These are phyloP conservation scores for Corvus hawaiiensis DNA, from an alignment of 2,113 vertebrate genomes.

Conservation along the genomic window DNA sequence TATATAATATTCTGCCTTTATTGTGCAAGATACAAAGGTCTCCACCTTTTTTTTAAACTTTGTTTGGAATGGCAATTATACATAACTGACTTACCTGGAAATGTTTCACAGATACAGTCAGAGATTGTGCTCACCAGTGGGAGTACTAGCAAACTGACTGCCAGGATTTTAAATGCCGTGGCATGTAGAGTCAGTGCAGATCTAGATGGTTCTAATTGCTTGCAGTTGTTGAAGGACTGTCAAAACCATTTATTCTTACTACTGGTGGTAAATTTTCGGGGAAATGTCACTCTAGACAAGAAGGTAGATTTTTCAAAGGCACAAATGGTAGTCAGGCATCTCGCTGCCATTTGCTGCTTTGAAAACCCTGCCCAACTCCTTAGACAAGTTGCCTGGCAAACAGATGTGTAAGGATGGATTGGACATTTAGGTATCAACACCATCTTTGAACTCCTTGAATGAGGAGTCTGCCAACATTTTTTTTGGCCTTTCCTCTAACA, in stretches of 20 bases:
- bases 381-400: slow-evolving; percentile 19
- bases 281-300: neutral
- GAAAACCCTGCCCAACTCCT: slow-evolving; percentile 3
- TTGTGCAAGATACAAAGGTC: neutral
- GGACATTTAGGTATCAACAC: slow-evolving; percentile 50
- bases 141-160: slow-evolving; percentile 26
- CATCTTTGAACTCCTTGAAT: slow-evolving; percentile 67
- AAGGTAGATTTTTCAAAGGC: slow-evolving; percentile 44
- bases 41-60: neutral
- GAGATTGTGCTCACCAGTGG: slow-evolving; percentile 20
- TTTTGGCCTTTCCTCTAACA: slow-evolving; percentile 50
- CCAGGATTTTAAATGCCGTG: neutral
- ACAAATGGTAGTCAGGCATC: slow-evolving; percentile 20
- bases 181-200: neutral
- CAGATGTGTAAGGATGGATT: slow-evolving; percentile 37
- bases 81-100: slow-evolving; percentile 52
- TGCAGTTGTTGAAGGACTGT: slow-evolving; percentile 32
- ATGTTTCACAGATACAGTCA: slow-evolving; percentile 24
- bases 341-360: slow-evolving; percentile 4
- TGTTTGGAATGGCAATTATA: slow-evolving; percentile 7
- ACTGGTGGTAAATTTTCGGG: neutral
- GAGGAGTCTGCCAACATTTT: slow-evolving; percentile 59
- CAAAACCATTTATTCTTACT: slow-evolving; percentile 27
- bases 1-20: neutral
- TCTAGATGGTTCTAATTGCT: slow-evolving; percentile 51